These are phyloP conservation scores for Dufourea novaeangliae DNA, from an alignment of 1,140 invertebrate genomes.

Conservation along the genomic window DNA sequence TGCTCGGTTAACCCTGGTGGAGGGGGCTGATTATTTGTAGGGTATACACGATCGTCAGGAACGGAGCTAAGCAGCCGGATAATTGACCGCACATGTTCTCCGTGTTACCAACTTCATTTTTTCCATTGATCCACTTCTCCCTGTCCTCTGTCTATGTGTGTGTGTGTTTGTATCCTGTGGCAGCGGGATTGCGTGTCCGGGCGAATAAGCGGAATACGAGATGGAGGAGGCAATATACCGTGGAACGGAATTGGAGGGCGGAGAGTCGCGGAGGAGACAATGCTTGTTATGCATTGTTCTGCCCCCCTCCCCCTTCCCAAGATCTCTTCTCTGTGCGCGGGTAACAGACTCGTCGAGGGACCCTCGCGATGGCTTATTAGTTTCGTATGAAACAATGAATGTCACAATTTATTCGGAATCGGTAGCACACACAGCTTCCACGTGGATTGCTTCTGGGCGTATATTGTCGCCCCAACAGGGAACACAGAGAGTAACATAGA, in stretches of 20 bases:
- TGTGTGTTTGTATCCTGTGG: too few species aligned
- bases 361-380: conserved; percentile 48
- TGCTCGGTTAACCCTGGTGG: not conserved
- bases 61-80: conserved; percentile 40
- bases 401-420: conserved; percentile 51
- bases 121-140: too few species aligned
- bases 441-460: not conserved
- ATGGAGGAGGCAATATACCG: conserved; percentile 71
- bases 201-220: conserved; percentile 59
- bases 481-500: too few species aligned
- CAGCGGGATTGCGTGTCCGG: conserved; percentile 23
- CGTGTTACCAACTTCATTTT: conserved; percentile 29
- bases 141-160: too few species aligned
- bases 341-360: conserved; percentile 20
- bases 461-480: too few species aligned
- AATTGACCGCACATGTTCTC: conserved; percentile 37
- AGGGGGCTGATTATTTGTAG: conserved; percentile 15
- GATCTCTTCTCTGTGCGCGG: conserved; percentile 4
- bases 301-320: too few species aligned
- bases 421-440: not conserved
- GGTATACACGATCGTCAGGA: conserved; percentile 26
- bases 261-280: conserved; percentile 73
- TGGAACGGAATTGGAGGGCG: conserved; percentile 71
- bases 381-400: conserved; percentile 47
- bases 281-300: conserved; percentile 76